Conservation (phyloP, 1,140 invertebrate genomes). For the Drosophila baimaii region DNA sequence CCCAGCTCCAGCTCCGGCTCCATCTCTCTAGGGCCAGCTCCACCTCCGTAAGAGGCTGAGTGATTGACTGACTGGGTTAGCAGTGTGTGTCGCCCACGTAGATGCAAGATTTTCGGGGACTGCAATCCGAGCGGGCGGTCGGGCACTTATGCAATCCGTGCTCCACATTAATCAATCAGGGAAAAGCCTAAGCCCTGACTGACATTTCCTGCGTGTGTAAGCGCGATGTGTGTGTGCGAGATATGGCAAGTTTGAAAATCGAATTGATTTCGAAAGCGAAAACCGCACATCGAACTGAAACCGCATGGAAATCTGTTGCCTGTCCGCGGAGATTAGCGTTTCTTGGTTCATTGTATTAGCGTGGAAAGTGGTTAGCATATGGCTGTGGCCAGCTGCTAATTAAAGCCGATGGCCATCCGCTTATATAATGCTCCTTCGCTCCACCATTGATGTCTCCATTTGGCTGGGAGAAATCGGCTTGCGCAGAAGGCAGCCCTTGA, state of each 20-base stretch:
- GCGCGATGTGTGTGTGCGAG: conserved; percentile 64
- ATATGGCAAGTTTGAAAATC: conserved; percentile 42
- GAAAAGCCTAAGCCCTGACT: conserved; percentile 65
- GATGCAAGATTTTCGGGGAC: conserved; percentile 29
- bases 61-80: conserved; percentile 59
- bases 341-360: conserved; percentile 35
- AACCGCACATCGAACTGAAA: conserved; percentile 45
- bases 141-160: conserved; percentile 69
- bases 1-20: not conserved
- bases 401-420: conserved; percentile 45
- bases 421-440: conserved; percentile 25
- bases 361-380: conserved; percentile 36
- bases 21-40: not conserved
- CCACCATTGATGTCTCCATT: conserved; percentile 53
- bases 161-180: conserved; percentile 71
- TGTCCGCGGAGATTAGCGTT: conserved; percentile 66
- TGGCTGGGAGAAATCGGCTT: conserved; percentile 43
- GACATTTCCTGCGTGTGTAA: conserved; percentile 70
- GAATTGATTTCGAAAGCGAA: conserved; percentile 78
- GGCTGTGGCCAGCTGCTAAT: conserved; percentile 47
- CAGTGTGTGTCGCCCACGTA: conserved; percentile 43
- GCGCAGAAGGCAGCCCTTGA: conserved; percentile 59
- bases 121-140: too few species aligned
- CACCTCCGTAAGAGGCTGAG: conserved; percentile 22
- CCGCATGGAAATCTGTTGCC: conserved; percentile 49